Evolutionary conservation across 2,888 invertebrate genomes (phyloP).

Genomic region (Cryptophagus acutangulus): DNA sequence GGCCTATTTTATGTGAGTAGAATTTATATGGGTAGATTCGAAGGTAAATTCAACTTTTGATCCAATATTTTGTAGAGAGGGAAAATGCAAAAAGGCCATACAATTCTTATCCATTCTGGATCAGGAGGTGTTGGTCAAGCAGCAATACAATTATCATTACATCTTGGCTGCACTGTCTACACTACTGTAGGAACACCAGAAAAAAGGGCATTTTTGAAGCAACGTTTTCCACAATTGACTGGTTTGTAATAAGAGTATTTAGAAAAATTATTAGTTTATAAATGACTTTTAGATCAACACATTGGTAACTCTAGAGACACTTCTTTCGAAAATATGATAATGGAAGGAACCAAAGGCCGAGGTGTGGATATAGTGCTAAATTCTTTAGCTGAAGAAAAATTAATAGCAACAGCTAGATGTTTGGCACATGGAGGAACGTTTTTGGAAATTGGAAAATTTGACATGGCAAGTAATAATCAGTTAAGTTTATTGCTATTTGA

Average conservation of each 20-base stretch:
- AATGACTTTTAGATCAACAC: too few relatives aligned
- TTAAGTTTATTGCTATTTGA: constrained; percentile 63
- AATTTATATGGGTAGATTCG: neutral
- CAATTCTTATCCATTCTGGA: constrained; percentile 55
- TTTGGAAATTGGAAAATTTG: constrained; percentile 83
- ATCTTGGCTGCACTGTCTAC: constrained; percentile 60
- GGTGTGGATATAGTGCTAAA: constrained; percentile 91
- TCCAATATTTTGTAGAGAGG: too few relatives aligned
- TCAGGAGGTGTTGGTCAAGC: constrained; percentile 74
- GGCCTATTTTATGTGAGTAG: constrained; percentile 32
- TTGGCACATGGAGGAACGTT: constrained; percentile 62
- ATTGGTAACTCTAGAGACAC: constrained; percentile 68
- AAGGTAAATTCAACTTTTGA: neutral
- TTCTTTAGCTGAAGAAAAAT: constrained; percentile 87
- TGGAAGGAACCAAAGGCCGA: constrained; percentile 71
- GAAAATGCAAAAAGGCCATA: constrained; percentile 38
- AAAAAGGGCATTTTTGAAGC: constrained; percentile 61
- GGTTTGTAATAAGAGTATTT: too few relatives aligned
- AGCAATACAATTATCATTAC: constrained; percentile 67
- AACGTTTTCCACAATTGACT: constrained; percentile 47
- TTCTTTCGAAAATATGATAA: constrained; percentile 82
- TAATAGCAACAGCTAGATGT: constrained; percentile 65
- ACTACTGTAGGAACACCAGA: constrained; percentile 66
- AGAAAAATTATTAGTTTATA: too few relatives aligned
- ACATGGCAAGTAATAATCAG: constrained; percentile 63